Percentiles rank a stretch among this genome's conserved stretches.
These are phyloP conservation scores for Tokudaia tokunoshimensis DNA, from an alignment of 2,797 vertebrate species.

Conservation along the genomic window DNA sequence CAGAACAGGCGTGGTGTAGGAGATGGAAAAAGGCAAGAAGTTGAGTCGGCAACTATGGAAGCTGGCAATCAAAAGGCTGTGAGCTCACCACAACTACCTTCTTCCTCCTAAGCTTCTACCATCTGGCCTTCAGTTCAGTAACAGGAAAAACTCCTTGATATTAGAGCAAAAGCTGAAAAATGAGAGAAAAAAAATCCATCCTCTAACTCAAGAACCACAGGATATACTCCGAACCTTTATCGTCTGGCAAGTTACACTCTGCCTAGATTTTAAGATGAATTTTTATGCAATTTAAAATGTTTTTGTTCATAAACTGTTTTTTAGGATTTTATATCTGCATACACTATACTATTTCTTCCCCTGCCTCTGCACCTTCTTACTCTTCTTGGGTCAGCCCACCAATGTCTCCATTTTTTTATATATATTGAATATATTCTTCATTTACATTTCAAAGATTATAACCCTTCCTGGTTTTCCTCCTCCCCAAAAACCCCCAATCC, in stretches of 20 bases:
- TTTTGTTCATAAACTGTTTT: not conserved
- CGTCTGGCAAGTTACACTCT: not conserved
- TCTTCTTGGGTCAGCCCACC: not conserved
- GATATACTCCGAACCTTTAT: not conserved
- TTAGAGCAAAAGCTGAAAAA: constrained; percentile 62
- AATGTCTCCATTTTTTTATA: not conserved
- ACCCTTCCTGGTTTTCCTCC: too few species aligned
- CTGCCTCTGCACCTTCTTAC: not conserved
- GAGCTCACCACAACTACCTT: constrained; percentile 69
- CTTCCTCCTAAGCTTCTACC: constrained; percentile 67
- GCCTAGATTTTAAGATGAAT: not conserved
- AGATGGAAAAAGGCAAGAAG: constrained; percentile 58
- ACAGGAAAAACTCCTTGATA: constrained; percentile 59
- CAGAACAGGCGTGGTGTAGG: constrained; percentile 23
- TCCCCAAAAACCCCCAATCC: too few species aligned
- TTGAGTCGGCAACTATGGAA: constrained; percentile 56
- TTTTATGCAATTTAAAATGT: not conserved
- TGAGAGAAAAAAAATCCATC: constrained; percentile 37
- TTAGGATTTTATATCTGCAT: not conserved
- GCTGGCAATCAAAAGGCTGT: constrained; percentile 72
- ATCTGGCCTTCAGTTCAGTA: constrained; percentile 69
- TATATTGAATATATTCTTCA: too few species aligned
- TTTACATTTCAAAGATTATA: too few species aligned
- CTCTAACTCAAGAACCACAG: not conserved
- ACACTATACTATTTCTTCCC: not conserved